Evolutionary conservation across 2,797 vertebrate genomes (phyloP), one percentile per base, ranked within the genome.

Genomic region (Schizopygopsis pylzovi): DNA sequence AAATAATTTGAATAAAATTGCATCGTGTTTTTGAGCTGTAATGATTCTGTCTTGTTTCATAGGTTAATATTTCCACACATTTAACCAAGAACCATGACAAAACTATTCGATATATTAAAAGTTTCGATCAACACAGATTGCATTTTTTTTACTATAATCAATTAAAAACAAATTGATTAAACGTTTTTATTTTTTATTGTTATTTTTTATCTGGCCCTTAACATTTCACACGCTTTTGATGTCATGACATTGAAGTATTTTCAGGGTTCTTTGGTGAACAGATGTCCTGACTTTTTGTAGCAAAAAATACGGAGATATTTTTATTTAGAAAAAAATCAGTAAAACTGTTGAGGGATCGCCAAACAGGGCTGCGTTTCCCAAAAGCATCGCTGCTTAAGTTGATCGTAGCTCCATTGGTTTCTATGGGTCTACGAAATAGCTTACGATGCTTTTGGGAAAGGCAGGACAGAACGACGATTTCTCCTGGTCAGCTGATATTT

Each of bases 11-110:
- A 3, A 13, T 47, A 20, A 47, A 11, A n/a, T 20, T 43, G 37
- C 22, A 43, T 79, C n/a, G 28, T 54, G 65, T n/a, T 54, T 54
- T 54, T 33, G 59, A n/a, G n/a, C n/a, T n/a, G n/a, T n/a, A n/a
- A n/a, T n/a, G 25, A 28, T 15, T 67, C 43, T 80, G 43, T 78
- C 37, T 22, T 59, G 75, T 41, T 78, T 79, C 47, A 67, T n/a
- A n/a, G n/a, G n/a, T n/a, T 54, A 41, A 37, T 54, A n/a, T 81
- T 81, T n/a, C 20, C 41, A 81, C 65, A 43, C 49, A 71, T 25
- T 71, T 43, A 82, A 81, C 22, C 28, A 16, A 22, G 20, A 68
- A 37, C 6, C 16, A 28, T 47, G 78, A 63, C 12, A 65, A 80
- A 67, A 33, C 43, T 41, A 4, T 22, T 11, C 25, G 33, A 28